Conservation (phyloP, 2,113 vertebrate genomes). For the Semicossyphus pulcher region DNA sequence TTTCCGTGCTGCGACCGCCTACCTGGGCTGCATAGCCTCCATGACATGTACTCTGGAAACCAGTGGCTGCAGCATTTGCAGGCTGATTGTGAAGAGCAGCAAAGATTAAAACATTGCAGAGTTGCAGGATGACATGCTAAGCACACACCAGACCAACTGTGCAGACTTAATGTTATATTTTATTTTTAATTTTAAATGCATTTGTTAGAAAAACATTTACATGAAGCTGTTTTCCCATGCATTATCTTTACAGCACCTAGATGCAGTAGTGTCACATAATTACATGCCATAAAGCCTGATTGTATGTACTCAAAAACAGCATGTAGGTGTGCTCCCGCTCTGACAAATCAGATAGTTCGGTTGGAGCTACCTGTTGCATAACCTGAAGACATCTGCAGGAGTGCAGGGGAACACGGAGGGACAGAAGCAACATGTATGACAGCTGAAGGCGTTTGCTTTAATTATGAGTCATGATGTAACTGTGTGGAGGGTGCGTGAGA, state of each 20-base stretch:
- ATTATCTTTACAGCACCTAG: background rate
- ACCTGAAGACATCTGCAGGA: background rate
- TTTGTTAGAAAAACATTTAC: too few relatives aligned
- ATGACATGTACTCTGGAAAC: too few relatives aligned
- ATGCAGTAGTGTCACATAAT: background rate
- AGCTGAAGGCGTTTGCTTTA: slow-evolving; percentile 16
- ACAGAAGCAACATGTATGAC: background rate
- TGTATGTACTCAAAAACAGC: background rate
- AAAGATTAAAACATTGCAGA: too few relatives aligned
- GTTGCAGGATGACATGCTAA: too few relatives aligned
- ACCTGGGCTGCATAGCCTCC: too few relatives aligned
- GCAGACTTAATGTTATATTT: too few relatives aligned
- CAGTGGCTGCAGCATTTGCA: too few relatives aligned
- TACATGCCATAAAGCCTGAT: background rate
- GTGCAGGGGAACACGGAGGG: background rate
- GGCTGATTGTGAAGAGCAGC: too few relatives aligned
- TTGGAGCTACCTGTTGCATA: slow-evolving; percentile 9
- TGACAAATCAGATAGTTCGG: background rate
- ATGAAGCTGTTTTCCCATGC: background rate
- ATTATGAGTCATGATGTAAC: slow-evolving; percentile 14
- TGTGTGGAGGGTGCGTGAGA: background rate
- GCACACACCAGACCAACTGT: too few relatives aligned
- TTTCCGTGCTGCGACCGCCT: too few relatives aligned
- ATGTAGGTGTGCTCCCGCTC: too few relatives aligned
- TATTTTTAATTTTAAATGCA: too few relatives aligned